These are phyloP conservation scores for Guaruba guarouba DNA, from an alignment of 2,113 vertebrate genomes.

Conservation along the genomic window DNA sequence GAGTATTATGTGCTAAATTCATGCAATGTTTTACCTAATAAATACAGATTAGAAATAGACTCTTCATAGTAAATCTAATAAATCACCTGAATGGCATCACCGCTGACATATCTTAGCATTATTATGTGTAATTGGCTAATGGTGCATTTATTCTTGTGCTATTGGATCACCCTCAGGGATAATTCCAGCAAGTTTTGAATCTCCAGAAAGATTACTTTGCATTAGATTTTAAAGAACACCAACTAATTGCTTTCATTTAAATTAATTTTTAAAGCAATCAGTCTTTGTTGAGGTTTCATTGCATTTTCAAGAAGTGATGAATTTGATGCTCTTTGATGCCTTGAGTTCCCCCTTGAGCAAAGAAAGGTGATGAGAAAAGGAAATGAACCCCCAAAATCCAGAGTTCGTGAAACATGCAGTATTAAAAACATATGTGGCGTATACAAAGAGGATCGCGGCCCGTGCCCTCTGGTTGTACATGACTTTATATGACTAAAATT, in stretches of 20 bases:
- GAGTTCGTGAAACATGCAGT: neutral
- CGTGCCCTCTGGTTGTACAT: neutral
- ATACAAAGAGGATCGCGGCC: neutral
- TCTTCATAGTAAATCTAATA: constrained; percentile 47
- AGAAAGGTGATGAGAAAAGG: constrained; percentile 62
- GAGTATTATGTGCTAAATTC: neutral
- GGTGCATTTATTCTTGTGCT: constrained; percentile 60
- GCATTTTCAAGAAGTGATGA: constrained; percentile 63
- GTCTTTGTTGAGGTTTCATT: constrained; percentile 52
- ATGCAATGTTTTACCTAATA: constrained; percentile 7
- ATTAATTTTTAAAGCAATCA: constrained; percentile 57
- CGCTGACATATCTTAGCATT: constrained; percentile 46
- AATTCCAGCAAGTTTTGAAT: constrained; percentile 64
- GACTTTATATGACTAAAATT: neutral
- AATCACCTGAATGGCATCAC: constrained; percentile 50
- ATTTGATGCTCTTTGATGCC: constrained; percentile 59
- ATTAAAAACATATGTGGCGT: constrained; percentile 27
- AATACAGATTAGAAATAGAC: constrained; percentile 4
- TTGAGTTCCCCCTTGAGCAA: constrained; percentile 38
- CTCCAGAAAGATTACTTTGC: constrained; percentile 53
- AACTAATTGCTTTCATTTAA: constrained; percentile 72
- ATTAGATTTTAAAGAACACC: constrained; percentile 53
- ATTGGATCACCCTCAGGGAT: constrained; percentile 60
- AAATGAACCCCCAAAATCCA: constrained; percentile 46
- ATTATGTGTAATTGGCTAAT: constrained; percentile 73